These are phyloP conservation scores for Rhodeus uyekii DNA, from an alignment of 2,797 vertebrate species.

Conservation along the genomic window DNA sequence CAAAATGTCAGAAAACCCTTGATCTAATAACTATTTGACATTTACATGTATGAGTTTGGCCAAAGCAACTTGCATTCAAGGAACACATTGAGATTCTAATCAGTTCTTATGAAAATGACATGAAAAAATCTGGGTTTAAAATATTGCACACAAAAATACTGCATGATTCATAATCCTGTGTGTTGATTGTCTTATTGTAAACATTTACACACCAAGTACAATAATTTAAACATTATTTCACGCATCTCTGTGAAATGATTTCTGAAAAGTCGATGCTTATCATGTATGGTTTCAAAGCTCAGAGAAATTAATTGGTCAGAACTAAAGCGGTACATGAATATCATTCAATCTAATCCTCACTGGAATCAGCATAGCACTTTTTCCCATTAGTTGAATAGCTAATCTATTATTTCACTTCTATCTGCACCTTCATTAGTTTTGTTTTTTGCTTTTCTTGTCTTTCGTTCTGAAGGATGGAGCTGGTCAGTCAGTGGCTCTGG, in stretches of 20 bases:
- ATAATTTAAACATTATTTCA: background rate
- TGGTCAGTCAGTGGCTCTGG: constrained; percentile 81
- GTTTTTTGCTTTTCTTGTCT: no score
- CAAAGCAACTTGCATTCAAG: no score
- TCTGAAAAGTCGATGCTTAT: background rate
- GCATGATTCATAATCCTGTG: background rate
- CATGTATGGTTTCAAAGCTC: background rate
- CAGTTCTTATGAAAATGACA: no score
- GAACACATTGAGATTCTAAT: no score
- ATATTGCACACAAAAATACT: background rate
- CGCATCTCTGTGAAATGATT: background rate
- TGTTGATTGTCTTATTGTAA: background rate
- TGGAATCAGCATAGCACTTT: background rate
- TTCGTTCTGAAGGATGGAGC: constrained; percentile 72
- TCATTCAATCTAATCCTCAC: background rate
- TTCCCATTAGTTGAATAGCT: no score
- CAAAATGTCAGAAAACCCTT: background rate
- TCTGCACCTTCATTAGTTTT: no score
- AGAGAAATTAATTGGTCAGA: background rate
- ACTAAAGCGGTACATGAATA: background rate
- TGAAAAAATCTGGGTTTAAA: background rate
- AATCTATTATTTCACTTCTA: no score
- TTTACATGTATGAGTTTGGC: no score
- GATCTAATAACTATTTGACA: background rate
- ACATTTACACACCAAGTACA: background rate